phyloP scores from a whole-genome alignment of 2,888 invertebrate genomes.

The Syritta pipiens region DNA sequence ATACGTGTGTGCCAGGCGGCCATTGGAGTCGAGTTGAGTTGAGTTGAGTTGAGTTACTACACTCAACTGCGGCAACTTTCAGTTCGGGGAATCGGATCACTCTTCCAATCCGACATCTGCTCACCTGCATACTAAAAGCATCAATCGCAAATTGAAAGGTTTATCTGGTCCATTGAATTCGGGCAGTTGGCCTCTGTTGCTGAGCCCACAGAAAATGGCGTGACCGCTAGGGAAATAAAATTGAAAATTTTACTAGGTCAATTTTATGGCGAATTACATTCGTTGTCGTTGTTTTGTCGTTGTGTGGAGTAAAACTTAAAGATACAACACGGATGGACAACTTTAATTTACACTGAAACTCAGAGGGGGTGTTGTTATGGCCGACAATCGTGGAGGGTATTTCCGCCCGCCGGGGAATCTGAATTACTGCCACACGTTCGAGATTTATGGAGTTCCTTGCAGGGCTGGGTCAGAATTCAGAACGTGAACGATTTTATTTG shows the following conservation, averaged over 20 bases:
- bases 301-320: conserved; percentile 36
- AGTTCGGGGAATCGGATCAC: conserved; percentile 24
- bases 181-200: not conserved
- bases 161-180: conserved; percentile 53
- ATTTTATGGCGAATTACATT: conserved; percentile 57
- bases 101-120: conserved; percentile 40
- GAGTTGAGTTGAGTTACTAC: conserved; percentile 1
- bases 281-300: too few species aligned
- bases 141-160: conserved; percentile 64
- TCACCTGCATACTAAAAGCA: conserved; percentile 59
- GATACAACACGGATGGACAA: conserved; percentile 41
- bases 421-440: conserved; percentile 23
- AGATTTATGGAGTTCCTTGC: conserved; percentile 29
- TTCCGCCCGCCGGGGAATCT: conserved; percentile 3
- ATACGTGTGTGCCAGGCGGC: not conserved
- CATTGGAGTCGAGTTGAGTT: too few species aligned
- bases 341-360: conserved; percentile 27
- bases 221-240: conserved; percentile 54
- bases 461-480: not conserved
- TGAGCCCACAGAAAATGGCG: conserved; percentile 4
- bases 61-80: conserved; percentile 2
- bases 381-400: not conserved
- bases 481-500: conserved; percentile 5
- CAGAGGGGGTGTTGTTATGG: too few species aligned
- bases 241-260: conserved; percentile 45